Percentiles rank a stretch among this genome's conserved stretches.
phyloP scores from a whole-genome alignment of 2,113 vertebrate genomes.

The Eleginops maclovinus region DNA sequence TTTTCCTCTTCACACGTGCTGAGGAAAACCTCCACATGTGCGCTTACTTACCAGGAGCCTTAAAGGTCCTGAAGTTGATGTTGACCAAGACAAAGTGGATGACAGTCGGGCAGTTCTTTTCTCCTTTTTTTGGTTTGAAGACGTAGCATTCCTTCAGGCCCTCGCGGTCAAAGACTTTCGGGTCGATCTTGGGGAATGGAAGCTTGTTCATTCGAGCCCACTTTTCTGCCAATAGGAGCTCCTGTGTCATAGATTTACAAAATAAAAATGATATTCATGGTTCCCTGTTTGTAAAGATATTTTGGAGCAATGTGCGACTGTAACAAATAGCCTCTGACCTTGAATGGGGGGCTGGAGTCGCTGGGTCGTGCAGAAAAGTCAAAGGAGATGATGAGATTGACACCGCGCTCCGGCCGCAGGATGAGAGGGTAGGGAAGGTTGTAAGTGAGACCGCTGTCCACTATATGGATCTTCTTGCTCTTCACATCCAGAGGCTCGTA shows the following conservation, averaged over 20 bases:
- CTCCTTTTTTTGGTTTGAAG: conserved; percentile 93
- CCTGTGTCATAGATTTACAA: conserved; percentile 77
- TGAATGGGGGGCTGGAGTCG: conserved; percentile 96
- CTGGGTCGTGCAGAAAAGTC: conserved; percentile 96
- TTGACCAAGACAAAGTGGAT: conserved; percentile 98
- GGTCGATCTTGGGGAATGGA: conserved; percentile 97
- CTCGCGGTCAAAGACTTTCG: conserved; percentile 95
- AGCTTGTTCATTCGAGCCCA: conserved; percentile 99
- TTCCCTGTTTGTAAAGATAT: neutral
- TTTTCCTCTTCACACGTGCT: conserved; percentile 32
- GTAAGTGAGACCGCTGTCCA: conserved; percentile 97
- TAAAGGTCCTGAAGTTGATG: conserved; percentile 94
- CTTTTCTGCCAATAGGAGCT: conserved; percentile 96
- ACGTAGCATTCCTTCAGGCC: conserved; percentile 97
- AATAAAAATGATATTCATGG: neutral
- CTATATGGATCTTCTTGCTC: conserved; percentile 98
- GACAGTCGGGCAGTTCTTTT: conserved; percentile 94
- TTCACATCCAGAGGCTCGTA: conserved; percentile 98
- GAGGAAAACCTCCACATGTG: conserved; percentile 13
- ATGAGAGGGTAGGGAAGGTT: conserved; percentile 96
- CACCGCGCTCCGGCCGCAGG: conserved; percentile 90
- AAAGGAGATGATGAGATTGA: conserved; percentile 96
- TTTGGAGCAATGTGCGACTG: neutral
- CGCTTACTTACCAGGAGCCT: conserved; percentile 89
- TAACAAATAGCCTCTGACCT: conserved; percentile 81